phyloP scores from a whole-genome alignment of 2,113 vertebrate species.

The Hemiprocne comata region DNA sequence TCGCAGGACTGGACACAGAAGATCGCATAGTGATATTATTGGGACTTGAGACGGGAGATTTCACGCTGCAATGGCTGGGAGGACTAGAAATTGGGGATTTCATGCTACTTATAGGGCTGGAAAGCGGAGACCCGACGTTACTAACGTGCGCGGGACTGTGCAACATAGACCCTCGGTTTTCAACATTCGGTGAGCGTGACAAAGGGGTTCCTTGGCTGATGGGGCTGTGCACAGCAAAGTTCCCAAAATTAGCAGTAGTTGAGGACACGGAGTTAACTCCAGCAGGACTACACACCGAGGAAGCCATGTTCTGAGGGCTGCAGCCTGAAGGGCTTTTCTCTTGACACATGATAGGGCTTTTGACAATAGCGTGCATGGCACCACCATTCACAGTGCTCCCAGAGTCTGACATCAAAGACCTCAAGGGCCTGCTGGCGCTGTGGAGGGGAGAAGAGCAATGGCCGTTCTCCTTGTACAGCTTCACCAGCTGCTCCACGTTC shows the following conservation, averaged over 20 bases:
- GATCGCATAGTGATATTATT: slow-evolving; percentile 81
- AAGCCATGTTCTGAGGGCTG: slow-evolving; percentile 85
- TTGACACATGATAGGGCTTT: slow-evolving; percentile 75
- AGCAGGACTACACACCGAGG: slow-evolving; percentile 80
- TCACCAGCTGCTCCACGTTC: slow-evolving; percentile 82
- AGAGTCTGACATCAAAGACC: slow-evolving; percentile 74
- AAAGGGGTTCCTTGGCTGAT: slow-evolving; percentile 82
- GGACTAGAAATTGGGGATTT: slow-evolving; percentile 96
- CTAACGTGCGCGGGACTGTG: slow-evolving; percentile 91
- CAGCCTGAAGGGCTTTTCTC: slow-evolving; percentile 84
- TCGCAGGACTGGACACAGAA: slow-evolving; percentile 89
- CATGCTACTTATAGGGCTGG: slow-evolving; percentile 93
- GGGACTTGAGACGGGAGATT: slow-evolving; percentile 91
- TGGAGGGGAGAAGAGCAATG: slow-evolving; percentile 75
- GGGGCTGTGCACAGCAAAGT: slow-evolving; percentile 84
- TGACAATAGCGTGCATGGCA: slow-evolving; percentile 77
- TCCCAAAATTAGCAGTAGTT: slow-evolving; percentile 88
- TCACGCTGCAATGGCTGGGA: slow-evolving; percentile 91
- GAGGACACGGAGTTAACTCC: slow-evolving; percentile 92
- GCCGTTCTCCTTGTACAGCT: slow-evolving; percentile 82
- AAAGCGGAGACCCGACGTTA: slow-evolving; percentile 90
- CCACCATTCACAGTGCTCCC: slow-evolving; percentile 78
- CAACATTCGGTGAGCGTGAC: slow-evolving; percentile 80
- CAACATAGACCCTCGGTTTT: slow-evolving; percentile 84
- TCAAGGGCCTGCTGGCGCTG: slow-evolving; percentile 69